A percentile compares a stretch with the other conserved stretches of the same genome.
phyloP scores from a whole-genome alignment of 2,888 invertebrate genomes.

The Heliconius charithonia region DNA sequence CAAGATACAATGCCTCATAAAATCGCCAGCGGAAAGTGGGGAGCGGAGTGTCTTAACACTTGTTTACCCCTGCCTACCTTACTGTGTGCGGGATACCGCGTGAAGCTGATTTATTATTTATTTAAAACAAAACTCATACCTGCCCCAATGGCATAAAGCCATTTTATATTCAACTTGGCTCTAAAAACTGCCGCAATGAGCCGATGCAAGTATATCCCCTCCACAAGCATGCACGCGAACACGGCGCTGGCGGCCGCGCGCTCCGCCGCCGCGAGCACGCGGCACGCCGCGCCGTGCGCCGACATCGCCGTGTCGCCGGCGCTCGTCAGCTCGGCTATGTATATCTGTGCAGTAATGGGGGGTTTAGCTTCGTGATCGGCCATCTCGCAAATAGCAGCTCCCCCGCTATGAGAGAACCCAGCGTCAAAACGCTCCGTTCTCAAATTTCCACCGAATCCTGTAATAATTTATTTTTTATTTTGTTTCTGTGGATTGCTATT shows the following conservation, averaged over 20 bases:
- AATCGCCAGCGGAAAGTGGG: too few species aligned
- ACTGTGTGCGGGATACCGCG: not conserved
- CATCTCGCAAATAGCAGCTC: too few species aligned
- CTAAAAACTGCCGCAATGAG: constrained; percentile 86
- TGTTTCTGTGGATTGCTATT: too few species aligned
- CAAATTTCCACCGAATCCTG: not conserved
- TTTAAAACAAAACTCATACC: constrained; percentile 57
- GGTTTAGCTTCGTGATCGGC: not conserved
- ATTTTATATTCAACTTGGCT: constrained; percentile 77
- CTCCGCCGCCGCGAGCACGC: constrained; percentile 81
- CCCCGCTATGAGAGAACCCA: not conserved
- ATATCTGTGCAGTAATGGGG: constrained; percentile 59
- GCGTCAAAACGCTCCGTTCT: not conserved
- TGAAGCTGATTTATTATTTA: too few species aligned
- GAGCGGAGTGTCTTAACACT: too few species aligned
- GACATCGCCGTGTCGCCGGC: constrained; percentile 77
- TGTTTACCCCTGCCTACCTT: too few species aligned
- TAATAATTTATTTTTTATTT: too few species aligned
- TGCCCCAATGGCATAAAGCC: constrained; percentile 73
- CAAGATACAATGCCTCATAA: too few species aligned
- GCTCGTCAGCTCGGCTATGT: constrained; percentile 82
- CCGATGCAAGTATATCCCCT: constrained; percentile 86
- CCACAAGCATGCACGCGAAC: constrained; percentile 88
- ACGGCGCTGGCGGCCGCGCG: constrained; percentile 83
- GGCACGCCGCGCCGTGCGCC: constrained; percentile 79